Base-by-base conservation (phyloP, 2,888 invertebrate genomes). In the Gisinianus flammeolus region DNA sequence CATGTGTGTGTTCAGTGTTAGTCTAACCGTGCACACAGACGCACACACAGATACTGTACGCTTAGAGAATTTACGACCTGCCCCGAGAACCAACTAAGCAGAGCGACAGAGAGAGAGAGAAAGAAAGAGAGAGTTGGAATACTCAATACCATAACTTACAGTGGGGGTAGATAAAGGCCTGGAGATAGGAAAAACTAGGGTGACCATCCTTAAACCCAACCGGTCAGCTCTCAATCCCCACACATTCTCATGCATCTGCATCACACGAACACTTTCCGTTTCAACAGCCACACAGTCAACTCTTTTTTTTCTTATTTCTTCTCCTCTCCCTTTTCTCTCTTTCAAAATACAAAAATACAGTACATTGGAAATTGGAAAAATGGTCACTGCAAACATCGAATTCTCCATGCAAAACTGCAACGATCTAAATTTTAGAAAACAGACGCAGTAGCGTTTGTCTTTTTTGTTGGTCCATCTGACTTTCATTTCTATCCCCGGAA, bases 11-110 rank as follows among this genome's bases (percentile, higher is more conserved):
- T 44, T 10, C 16, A 44, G 44, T 44, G 16, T n/a, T n/a, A n/a
- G n/a, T n/a, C n/a, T n/a, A n/a, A n/a, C n/a, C n/a, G n/a, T n/a
- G n/a, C n/a, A n/a, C n/a, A n/a, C n/a, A n/a, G n/a, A n/a, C n/a
- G n/a, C n/a, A n/a, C n/a, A n/a, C n/a, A n/a, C n/a, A n/a, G n/a
- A n/a, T n/a, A 66, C 24, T 66, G 16, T 66, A 66, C 4, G n/a
- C 33, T 2, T 19, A 10, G 24, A 24, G 31, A 31, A 67, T 67
- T 67, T 67, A 67, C 33, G 67, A 67, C 67, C 67, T 67, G 33
- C 31, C n/a, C 67, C 30, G 33, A 67, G n/a, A 19, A 67, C 30
- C 64, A 64, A 67, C 31, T n/a, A 33, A 31, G 67, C 5, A 19
- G 19, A 67, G 67, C 16, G 67, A 33, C 6, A 64, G 44, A 16